Evolutionary conservation across 2,113 vertebrate species (phyloP), one percentile per base, ranked within the genome.

Genomic region (Puffinus mauretanicus): DNA sequence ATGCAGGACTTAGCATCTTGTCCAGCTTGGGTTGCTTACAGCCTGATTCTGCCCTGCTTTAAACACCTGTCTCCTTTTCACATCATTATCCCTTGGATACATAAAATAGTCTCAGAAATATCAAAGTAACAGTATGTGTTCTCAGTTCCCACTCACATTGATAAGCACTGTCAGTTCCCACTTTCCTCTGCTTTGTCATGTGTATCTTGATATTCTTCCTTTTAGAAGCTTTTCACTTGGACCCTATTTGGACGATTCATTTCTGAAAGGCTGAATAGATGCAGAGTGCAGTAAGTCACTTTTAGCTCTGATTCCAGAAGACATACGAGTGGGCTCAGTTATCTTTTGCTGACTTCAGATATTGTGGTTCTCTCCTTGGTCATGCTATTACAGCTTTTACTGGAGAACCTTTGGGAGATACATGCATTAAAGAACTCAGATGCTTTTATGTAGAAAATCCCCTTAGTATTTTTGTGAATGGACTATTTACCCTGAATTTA

Each of bases 231-330:
- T 96, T 82, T 90, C 69, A 81, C 62, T 91, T 81, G 16, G 40
- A 55, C 18, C 38, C 81, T 82, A 21, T 67, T 83, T 75, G 82
- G 46, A 81, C 11, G 11, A 69, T 75, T 57, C 10, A 29, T 87
- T 95, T 96, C 81, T 96, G 52, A 93, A 92, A 82, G 16, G n/a
- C 40, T 96, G 80, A 83, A 83, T 62, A 36, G 42, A 65, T 89
- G 85, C 34, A 91, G 86, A 88, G 20, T 65, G 32, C 25, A 52
- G 10, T 40, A 18, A 42, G 20, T 32, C 3, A 42, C 58, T 92
- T 49, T 36, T 65, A 46, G 12, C 24, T 82, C 40, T 58, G 40
- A 66, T 83, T 84, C 55, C 27, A 60, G 52, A 38, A 17, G 9
- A 51, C 24, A 9, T 66, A 29, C 0, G 2, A 5, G 13, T 51